phyloP scores from a whole-genome alignment of 2,113 vertebrate species.

The Protobothrops flavoviridis region DNA sequence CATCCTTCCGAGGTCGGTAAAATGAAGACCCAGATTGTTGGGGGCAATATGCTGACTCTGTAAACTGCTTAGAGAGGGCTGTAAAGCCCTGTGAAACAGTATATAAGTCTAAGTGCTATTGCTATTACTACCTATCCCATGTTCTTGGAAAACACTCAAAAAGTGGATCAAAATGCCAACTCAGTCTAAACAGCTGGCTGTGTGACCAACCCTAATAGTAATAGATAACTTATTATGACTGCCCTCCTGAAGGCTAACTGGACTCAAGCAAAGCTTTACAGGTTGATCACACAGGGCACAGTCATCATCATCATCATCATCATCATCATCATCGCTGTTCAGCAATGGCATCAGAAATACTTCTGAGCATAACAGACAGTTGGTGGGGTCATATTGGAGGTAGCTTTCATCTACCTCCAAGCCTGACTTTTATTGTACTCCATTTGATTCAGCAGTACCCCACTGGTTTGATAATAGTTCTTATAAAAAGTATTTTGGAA shows the following conservation, averaged over 20 bases:
- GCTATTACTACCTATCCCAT: not conserved
- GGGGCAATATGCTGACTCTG: no score
- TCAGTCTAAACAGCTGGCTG: not conserved
- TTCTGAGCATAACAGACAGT: not conserved
- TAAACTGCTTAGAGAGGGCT: no score
- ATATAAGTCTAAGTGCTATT: no score
- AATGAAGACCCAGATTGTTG: no score
- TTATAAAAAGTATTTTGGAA: not conserved
- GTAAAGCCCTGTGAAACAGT: no score
- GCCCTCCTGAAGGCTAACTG: not conserved
- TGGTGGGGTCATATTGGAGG: not conserved
- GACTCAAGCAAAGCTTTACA: not conserved
- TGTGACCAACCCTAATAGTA: not conserved
- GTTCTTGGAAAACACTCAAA: not conserved
- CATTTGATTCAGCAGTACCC: not conserved
- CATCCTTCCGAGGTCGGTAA: no score
- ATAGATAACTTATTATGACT: not conserved
- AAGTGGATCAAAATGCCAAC: not conserved
- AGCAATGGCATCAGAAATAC: not conserved
- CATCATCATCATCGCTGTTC: not conserved
- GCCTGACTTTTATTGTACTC: not conserved
- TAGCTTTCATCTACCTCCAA: not conserved
- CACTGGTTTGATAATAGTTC: not conserved
- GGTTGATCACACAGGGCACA: not conserved
- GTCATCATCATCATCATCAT: not conserved